Evolutionary conservation across 2,797 vertebrate species (phyloP).

Genomic region (Propithecus perrieri): DNA sequence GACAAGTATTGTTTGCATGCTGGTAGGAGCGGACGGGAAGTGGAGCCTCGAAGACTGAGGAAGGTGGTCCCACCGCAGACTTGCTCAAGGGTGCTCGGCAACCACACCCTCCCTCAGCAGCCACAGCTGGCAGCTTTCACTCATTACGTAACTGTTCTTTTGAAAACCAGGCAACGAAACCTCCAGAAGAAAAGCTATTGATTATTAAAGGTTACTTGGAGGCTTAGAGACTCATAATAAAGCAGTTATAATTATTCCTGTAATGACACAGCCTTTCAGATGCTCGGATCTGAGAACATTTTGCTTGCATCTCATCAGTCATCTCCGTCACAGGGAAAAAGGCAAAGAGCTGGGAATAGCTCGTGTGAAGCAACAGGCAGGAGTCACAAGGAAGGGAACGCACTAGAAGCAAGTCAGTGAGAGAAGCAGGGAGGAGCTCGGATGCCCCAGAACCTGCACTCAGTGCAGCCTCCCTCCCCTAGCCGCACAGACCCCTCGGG

Average conservation of each 20-base stretch:
- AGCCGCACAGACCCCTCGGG: background rate
- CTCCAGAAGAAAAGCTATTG: conserved; percentile 70
- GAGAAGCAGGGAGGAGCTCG: background rate
- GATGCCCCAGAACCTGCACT: background rate
- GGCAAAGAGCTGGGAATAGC: conserved; percentile 67
- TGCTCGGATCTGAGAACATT: conserved; percentile 68
- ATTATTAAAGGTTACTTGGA: conserved; percentile 74
- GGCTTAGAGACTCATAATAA: conserved; percentile 58
- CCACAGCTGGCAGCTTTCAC: background rate
- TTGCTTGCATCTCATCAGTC: conserved; percentile 46
- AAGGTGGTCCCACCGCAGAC: background rate
- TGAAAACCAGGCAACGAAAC: conserved; percentile 53
- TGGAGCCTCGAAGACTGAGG: background rate
- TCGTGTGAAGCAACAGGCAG: conserved; percentile 4
- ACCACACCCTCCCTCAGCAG: background rate
- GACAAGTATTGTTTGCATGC: background rate
- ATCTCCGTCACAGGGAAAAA: conserved; percentile 38
- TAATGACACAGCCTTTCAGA: conserved; percentile 73
- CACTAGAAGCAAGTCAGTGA: background rate
- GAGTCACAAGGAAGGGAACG: conserved; percentile 23
- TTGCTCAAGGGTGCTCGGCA: background rate
- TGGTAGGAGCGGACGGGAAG: background rate
- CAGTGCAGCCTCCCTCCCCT: rapidly evolving
- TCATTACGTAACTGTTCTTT: conserved; percentile 68
- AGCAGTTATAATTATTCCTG: conserved; percentile 70